phyloP scores from a whole-genome alignment of 2,113 vertebrate species.

The Ornithorhynchus anatinus region DNA sequence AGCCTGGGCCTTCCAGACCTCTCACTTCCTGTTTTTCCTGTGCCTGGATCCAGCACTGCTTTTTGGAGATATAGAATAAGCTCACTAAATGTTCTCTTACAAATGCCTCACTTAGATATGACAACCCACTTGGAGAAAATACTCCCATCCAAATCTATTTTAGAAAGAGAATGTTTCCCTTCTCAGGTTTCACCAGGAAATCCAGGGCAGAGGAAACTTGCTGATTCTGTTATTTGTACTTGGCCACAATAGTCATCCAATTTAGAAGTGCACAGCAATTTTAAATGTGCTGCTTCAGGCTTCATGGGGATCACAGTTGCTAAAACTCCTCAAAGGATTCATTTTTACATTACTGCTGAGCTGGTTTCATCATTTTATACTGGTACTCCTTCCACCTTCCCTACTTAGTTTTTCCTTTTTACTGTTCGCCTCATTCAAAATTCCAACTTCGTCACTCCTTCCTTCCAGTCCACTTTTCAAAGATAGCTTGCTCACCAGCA shows the following conservation, averaged over 20 bases:
- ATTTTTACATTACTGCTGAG: not conserved
- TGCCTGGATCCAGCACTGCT: too few relatives aligned
- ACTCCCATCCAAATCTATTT: constrained; percentile 6
- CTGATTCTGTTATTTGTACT: constrained; percentile 13
- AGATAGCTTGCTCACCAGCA: not conserved
- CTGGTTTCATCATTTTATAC: not conserved
- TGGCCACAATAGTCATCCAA: constrained; percentile 2
- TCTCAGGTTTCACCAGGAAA: not conserved
- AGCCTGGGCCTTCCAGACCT: too few relatives aligned
- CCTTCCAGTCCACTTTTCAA: not conserved
- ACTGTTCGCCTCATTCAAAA: not conserved
- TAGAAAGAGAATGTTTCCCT: constrained; percentile 1
- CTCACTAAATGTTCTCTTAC: too few relatives aligned
- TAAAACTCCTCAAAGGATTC: not conserved
- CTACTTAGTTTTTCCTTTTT: not conserved
- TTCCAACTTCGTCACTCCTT: not conserved
- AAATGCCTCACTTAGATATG: too few relatives aligned
- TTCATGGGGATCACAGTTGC: constrained; percentile 22
- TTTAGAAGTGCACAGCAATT: constrained; percentile 20
- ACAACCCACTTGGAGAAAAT: too few relatives aligned
- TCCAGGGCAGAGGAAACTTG: not conserved
- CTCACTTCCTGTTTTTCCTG: too few relatives aligned
- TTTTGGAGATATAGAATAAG: too few relatives aligned
- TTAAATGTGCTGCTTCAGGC: constrained; percentile 20
- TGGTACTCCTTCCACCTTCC: too few relatives aligned